Conservation (phyloP, 1,140 invertebrate genomes). For the Antheraea pernyi region DNA sequence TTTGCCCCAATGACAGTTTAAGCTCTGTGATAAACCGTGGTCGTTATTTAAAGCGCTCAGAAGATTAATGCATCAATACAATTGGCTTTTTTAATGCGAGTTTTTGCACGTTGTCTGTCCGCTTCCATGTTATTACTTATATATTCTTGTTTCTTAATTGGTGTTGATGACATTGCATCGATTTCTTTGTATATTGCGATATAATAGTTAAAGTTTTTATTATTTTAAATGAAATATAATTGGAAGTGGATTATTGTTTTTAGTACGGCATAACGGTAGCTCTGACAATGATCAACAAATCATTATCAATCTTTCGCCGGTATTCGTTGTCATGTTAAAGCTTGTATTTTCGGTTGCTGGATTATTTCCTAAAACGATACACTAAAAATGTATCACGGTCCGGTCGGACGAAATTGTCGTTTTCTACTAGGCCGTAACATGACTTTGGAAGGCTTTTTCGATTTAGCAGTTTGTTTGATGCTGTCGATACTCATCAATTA, state of each 20-base stretch:
- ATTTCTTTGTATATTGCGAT: neutral
- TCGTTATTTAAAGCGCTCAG: conserved; percentile 11
- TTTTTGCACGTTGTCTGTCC: conserved; percentile 6
- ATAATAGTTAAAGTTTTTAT: too few species aligned
- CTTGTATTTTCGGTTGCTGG: too few species aligned
- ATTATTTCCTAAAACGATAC: too few species aligned
- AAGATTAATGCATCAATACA: conserved; percentile 12
- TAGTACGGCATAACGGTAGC: too few species aligned
- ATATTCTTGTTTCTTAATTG: neutral
- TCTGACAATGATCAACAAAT: too few species aligned
- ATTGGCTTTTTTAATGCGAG: conserved; percentile 4
- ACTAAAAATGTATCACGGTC: too few species aligned
- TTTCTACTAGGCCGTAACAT: neutral
- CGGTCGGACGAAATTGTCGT: too few species aligned
- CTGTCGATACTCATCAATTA: neutral
- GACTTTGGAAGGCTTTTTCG: neutral
- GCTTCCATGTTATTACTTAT: conserved; percentile 5
- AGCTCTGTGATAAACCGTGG: conserved; percentile 9
- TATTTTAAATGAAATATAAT: neutral
- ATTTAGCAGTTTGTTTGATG: neutral
- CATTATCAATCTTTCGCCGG: too few species aligned
- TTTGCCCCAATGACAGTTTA: conserved; percentile 21
- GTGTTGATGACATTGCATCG: neutral
- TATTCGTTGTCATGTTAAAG: too few species aligned
- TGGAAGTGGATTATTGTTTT: neutral